These are phyloP conservation scores for Seladonia tumulorum DNA, from an alignment of 2,888 invertebrate species.

Conservation along the genomic window DNA sequence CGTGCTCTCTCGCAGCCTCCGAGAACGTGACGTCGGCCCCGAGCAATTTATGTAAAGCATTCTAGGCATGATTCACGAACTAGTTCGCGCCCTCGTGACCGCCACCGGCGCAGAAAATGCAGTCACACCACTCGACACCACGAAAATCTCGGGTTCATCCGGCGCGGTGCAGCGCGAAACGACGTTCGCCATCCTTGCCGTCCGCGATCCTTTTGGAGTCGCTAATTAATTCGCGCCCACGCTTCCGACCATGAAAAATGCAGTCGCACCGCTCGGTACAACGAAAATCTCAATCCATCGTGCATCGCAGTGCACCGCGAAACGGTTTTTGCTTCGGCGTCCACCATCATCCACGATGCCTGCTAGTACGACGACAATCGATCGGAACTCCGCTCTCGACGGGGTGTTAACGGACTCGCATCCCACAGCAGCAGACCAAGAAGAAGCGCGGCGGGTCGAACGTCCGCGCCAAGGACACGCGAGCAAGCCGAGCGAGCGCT, in stretches of 20 bases:
- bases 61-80: slow-evolving; percentile 83
- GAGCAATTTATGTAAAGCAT: slow-evolving; percentile 83
- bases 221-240: slow-evolving; percentile 83
- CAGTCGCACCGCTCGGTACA: slow-evolving; percentile 47
- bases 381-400: neutral
- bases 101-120: slow-evolving; percentile 78
- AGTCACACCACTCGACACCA: slow-evolving; percentile 40
- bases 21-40: slow-evolving; percentile 74
- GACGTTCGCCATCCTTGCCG: no score
- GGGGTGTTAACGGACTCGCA: slow-evolving; percentile 7
- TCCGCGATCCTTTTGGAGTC: slow-evolving; percentile 73
- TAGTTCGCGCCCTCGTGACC: slow-evolving; percentile 83
- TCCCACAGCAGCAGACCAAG: neutral
- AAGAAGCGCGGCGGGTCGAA: neutral
- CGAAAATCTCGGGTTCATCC: slow-evolving; percentile 48
- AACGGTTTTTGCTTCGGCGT: neutral
- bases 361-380: neutral
- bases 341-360: no score
- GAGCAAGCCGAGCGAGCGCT: neutral
- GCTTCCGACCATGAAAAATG: slow-evolving; percentile 77
- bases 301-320: no score
- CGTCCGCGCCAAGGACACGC: slow-evolving; percentile 8
- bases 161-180: neutral
- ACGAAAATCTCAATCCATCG: slow-evolving; percentile 43
- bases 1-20: slow-evolving; percentile 54